Conservation (phyloP, 2,113 vertebrate genomes). For the Benitochromis conjunctus region DNA sequence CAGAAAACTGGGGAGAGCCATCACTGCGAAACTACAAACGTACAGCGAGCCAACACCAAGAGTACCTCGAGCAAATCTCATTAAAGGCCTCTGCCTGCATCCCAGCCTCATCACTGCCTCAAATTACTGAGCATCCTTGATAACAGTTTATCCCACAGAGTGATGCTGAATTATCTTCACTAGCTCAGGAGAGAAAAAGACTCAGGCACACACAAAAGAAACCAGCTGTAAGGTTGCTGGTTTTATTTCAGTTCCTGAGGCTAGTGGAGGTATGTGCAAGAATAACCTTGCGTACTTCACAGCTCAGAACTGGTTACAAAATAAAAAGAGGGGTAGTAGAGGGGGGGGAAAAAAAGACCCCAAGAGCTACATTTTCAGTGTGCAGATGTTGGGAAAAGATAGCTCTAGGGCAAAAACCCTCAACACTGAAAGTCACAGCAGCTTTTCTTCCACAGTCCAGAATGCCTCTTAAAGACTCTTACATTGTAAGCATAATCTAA, state of each 20-base stretch:
- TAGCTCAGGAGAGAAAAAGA: background rate
- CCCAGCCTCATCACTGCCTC: slow-evolving; percentile 41
- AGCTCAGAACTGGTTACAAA: background rate
- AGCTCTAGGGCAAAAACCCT: background rate
- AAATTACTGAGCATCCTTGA: slow-evolving; percentile 44
- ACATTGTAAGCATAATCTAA: background rate
- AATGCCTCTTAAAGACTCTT: background rate
- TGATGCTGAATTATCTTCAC: slow-evolving; percentile 24
- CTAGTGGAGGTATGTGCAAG: background rate
- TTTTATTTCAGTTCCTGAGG: background rate
- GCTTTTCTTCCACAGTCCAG: background rate
- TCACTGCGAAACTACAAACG: slow-evolving; percentile 8
- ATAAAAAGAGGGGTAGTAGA: background rate
- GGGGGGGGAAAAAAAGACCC: background rate
- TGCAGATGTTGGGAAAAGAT: background rate
- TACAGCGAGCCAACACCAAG: background rate
- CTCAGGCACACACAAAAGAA: background rate
- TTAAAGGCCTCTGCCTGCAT: slow-evolving; percentile 30
- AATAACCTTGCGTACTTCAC: background rate
- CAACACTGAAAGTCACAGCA: background rate
- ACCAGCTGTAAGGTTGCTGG: background rate
- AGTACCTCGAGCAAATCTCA: slow-evolving; percentile 41
- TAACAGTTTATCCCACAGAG: slow-evolving; percentile 19
- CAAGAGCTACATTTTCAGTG: background rate
- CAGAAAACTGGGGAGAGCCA: background rate